phyloP scores from a whole-genome alignment of 2,113 vertebrate genomes.

The Pelecanus crispus region DNA sequence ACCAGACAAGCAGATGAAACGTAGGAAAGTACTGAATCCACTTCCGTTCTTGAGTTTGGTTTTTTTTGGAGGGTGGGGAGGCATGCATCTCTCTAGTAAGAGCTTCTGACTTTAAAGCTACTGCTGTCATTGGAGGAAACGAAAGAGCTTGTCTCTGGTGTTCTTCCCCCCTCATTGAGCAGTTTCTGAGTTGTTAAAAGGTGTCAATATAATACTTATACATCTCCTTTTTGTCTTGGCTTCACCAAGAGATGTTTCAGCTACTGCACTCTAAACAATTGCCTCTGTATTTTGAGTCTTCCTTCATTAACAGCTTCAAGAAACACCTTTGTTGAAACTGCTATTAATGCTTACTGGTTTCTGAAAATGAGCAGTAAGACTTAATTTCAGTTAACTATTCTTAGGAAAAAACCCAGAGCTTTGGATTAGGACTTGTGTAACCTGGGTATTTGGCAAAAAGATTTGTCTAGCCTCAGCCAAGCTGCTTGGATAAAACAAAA shows the following conservation, averaged over 20 bases:
- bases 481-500: not conserved
- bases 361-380: not conserved
- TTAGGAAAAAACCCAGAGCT: not conserved
- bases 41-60: not conserved
- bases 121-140: not conserved
- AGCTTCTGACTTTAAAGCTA: not conserved
- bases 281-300: not conserved
- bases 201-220: not conserved
- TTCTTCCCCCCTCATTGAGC: not conserved
- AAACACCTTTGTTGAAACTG: not conserved
- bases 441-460: not conserved
- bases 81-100: not conserved
- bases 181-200: not conserved
- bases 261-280: not conserved
- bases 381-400: not conserved
- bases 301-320: not conserved
- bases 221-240: not conserved
- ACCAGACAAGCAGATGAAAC: not conserved
- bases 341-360: not conserved
- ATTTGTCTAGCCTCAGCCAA: not conserved
- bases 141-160: not conserved
- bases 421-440: not conserved
- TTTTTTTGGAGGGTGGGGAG: not conserved
- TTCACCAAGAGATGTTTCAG: not conserved
- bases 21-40: not conserved